A percentile compares a stretch with the other conserved stretches of the same genome.
Conservation (phyloP, 2,113 vertebrate genomes). For the Gasterosteus nipponicus region DNA sequence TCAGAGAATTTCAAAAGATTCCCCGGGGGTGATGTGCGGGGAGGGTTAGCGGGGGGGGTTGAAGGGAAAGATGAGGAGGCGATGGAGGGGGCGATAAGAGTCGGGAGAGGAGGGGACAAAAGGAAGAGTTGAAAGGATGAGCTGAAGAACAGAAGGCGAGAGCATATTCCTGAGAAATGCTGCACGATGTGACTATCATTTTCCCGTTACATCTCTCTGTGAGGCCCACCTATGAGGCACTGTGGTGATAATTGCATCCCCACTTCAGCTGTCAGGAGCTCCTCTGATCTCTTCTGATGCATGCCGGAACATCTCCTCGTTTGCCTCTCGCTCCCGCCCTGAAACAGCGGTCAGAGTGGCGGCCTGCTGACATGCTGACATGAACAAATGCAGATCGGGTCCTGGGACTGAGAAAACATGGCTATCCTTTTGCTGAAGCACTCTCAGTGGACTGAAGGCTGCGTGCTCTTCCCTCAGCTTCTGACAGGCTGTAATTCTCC, state of each 20-base stretch:
- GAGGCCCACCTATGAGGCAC: slow-evolving; percentile 28
- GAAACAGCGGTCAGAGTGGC: slow-evolving; percentile 33
- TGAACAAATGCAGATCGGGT: slow-evolving; percentile 26
- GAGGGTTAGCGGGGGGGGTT: background rate
- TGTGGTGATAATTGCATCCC: slow-evolving; percentile 54
- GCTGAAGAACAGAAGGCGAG: slow-evolving; percentile 23
- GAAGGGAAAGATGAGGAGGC: slow-evolving; percentile 43
- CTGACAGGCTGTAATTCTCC: slow-evolving; percentile 67
- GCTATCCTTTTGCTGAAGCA: slow-evolving; percentile 26
- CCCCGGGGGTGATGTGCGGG: slow-evolving; percentile 5
- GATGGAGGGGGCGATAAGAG: background rate
- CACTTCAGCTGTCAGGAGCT: slow-evolving; percentile 25
- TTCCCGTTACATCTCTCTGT: slow-evolving; percentile 43
- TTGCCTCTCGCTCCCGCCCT: background rate
- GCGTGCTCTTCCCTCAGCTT: slow-evolving; percentile 33
- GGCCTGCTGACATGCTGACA: slow-evolving; percentile 15
- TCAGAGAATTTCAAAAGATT: slow-evolving; percentile 54
- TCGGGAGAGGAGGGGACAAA: slow-evolving; percentile 44
- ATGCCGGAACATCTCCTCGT: slow-evolving; percentile 8
- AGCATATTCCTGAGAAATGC: slow-evolving; percentile 31
- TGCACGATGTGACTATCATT: slow-evolving; percentile 29
- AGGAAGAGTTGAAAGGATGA: slow-evolving; percentile 42
- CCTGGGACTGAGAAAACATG: slow-evolving; percentile 32
- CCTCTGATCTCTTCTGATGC: slow-evolving; percentile 12
- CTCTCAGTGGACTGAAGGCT: slow-evolving; percentile 27